phyloP scores from a whole-genome alignment of 1,140 invertebrate genomes.

The Harpegnathos saltator region DNA sequence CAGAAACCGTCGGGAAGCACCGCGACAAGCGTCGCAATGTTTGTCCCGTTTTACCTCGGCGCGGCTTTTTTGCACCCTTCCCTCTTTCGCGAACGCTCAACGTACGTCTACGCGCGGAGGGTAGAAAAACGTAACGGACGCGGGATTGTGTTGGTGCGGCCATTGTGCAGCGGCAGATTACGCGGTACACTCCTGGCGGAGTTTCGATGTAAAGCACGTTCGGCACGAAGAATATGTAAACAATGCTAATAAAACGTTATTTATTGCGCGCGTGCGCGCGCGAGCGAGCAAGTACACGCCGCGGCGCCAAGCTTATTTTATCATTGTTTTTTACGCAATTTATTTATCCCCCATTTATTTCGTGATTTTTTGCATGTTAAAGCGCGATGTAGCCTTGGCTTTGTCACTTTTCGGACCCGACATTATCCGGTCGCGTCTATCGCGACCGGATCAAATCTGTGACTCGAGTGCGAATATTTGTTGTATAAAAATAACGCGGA shows the following conservation, averaged over 20 bases:
- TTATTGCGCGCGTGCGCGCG: conserved; percentile 37
- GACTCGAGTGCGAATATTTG: conserved; percentile 32
- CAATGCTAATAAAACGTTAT: conserved; percentile 63
- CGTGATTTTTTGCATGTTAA: conserved; percentile 34
- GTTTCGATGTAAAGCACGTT: conserved; percentile 62
- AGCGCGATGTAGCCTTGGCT: conserved; percentile 49
- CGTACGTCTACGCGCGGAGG: conserved; percentile 32
- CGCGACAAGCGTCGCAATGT: conserved; percentile 46
- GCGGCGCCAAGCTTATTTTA: conserved; percentile 53
- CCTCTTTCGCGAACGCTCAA: conserved; percentile 24
- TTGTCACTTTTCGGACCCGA: conserved; percentile 22
- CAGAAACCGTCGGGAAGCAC: conserved; percentile 22
- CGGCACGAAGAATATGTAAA: conserved; percentile 62
- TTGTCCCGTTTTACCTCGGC: conserved; percentile 21
- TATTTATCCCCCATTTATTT: conserved; percentile 55
- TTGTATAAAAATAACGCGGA: conserved; percentile 50
- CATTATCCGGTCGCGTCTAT: neutral
- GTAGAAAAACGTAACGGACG: conserved; percentile 50
- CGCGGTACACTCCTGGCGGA: conserved; percentile 21
- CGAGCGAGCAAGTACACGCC: neutral
- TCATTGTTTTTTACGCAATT: conserved; percentile 62
- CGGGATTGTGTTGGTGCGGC: conserved; percentile 38
- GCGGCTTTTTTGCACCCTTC: conserved; percentile 20
- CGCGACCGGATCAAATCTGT: neutral
- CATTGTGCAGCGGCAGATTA: conserved; percentile 47